Percentiles rank a stretch among this genome's conserved stretches.
These are phyloP conservation scores for Ictalurus punctatus DNA, from an alignment of 2,113 vertebrate species.

Conservation along the genomic window DNA sequence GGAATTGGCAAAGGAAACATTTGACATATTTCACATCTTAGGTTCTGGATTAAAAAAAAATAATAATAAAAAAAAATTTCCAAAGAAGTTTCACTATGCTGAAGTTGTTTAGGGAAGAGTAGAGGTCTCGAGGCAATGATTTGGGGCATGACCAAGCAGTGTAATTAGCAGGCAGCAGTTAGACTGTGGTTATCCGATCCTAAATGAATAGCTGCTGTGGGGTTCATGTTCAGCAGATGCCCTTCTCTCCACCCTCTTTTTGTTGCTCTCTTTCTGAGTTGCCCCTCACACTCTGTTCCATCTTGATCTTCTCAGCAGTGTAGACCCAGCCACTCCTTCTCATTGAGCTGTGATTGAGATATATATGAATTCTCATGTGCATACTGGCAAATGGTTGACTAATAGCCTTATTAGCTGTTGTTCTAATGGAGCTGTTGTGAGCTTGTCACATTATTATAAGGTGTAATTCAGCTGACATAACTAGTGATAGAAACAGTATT, in stretches of 20 bases:
- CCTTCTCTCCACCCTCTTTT: not conserved
- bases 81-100: not conserved
- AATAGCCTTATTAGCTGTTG: not conserved
- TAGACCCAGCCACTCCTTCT: not conserved
- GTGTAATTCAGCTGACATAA: not conserved
- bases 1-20: not conserved
- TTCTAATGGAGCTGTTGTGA: not conserved
- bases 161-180: conserved; percentile 58
- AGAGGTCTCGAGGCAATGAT: conserved; percentile 49
- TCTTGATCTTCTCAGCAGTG: not conserved
- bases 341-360: not conserved
- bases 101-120: not conserved
- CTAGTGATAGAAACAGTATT: not conserved
- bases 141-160: conserved; percentile 45
- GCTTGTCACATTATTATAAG: not conserved
- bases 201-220: conserved; percentile 41
- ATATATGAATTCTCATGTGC: not conserved
- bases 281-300: not conserved
- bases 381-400: not conserved
- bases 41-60: not conserved
- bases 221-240: not conserved
- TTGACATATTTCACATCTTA: not conserved
- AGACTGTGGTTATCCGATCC: conserved; percentile 53
- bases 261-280: not conserved
- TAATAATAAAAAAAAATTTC: not conserved